phyloP scores from a whole-genome alignment of 2,888 invertebrate species.

The Neoscelio sp. region DNA sequence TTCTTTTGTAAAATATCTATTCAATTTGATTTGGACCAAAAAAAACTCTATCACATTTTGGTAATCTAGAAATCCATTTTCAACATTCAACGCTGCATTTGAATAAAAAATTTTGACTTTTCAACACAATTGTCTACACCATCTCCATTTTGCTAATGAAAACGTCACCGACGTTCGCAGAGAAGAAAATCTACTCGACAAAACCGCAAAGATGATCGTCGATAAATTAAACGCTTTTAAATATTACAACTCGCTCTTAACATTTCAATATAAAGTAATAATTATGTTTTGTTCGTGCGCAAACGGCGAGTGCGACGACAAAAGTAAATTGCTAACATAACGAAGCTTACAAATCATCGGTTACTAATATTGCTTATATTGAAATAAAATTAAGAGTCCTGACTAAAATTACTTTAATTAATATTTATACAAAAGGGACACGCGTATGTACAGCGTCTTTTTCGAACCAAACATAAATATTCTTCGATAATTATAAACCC shows the following conservation, averaged over 20 bases:
- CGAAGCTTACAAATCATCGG: constrained; percentile 40
- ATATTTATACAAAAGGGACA: constrained; percentile 57
- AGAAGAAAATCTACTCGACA: no score
- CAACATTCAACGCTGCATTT: no score
- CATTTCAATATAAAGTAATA: constrained; percentile 1
- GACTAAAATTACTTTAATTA: constrained; percentile 11
- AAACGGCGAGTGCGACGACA: no score
- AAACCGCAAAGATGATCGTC: not conserved
- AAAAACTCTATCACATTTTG: no score
- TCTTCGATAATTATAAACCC: constrained; percentile 62
- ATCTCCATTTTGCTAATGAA: no score
- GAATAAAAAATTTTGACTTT: no score
- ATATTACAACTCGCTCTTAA: constrained; percentile 10
- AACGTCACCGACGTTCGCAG: no score
- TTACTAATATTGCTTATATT: no score
- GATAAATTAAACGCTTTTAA: constrained; percentile 2
- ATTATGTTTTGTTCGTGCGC: not conserved
- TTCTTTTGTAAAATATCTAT: no score
- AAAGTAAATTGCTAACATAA: constrained; percentile 25
- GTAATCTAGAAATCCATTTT: no score
- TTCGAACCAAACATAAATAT: constrained; percentile 74
- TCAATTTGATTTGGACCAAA: no score
- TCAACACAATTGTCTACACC: no score
- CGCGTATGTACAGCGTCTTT: constrained; percentile 68
- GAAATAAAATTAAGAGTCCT: constrained; percentile 14